Evolutionary conservation across 2,797 vertebrate genomes (phyloP), one percentile per base, ranked within the genome.

Genomic region (Scomberomorus guttatus): DNA sequence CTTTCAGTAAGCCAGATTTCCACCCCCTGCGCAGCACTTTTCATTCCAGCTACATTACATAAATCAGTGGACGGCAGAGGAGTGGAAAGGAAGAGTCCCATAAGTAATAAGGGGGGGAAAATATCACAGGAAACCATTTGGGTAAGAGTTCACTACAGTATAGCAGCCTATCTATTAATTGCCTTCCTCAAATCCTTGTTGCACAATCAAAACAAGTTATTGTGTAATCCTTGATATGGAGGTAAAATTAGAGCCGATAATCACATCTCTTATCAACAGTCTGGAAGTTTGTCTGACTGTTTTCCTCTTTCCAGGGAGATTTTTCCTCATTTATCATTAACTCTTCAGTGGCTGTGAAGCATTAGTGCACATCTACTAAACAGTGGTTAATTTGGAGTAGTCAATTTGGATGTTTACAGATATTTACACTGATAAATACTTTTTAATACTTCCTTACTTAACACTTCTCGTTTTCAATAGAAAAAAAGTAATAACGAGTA

Each of bases 31-130:
- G 70, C 81, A 78, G 91, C 88, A 84, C 79, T 85, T 84, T 64
- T 90, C 90, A 89, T 92, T 92, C 90, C 91, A 94, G 79, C 77
- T 71, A 82, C 87, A 89, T 94, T 85, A 93, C 89, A 94, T 90
- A 93, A 93, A 93, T 93, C 92, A 90, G 80, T 17, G 69, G 55
- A 61, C 69, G 70, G 89, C 82, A 79, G 85, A 89, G 82, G 80
- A 87, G 79, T 87, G 88, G 87, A 90, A 88, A 89, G 83, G 88
- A 91, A 81, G 82, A 88, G 85, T 84, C 84, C 83, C 86, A 80
- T 80, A 83, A 91, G 89, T 83, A 84, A 85, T 82, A 86, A 67
- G 81, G 61, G 80, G 54, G 67, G 56, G 18, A 65, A 42, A 81
- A 73, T 81, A 87, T 89, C 80, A 80, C 66, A 76, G 39, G 32